Evolutionary conservation across 2,888 invertebrate species (phyloP), one percentile per base, ranked within the genome.

Genomic region (Ophion slaviceki): DNA sequence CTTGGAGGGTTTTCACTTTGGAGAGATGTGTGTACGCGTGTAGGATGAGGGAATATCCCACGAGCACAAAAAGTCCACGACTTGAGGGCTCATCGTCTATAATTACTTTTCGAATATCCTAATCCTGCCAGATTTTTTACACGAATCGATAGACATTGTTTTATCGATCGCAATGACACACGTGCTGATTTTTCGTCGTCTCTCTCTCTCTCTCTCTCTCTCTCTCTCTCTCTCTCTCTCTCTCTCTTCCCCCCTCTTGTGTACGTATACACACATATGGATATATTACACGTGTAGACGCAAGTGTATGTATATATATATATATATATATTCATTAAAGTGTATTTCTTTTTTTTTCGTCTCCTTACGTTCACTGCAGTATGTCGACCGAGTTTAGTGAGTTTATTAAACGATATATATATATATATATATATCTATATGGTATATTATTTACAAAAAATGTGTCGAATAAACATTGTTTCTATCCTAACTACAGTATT

Each of bases 401-500:
- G 80, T 84, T 82, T 87, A 88, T 88, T 88, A 76, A 80, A 87
- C 85, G 84, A 62, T 87, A 82, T 53, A 53, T 53, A 53, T 53
- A 14, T 53, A 14, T 53, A 53, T 53, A 11, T 17, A 53, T 53
- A 17, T 14, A 17, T 14, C 5, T 14, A 53, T 53, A 14, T 53
- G 11, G 14, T 14, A 17, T 17, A 17, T 17, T 53, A 53, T 53
- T 53, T 53, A 53, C 17, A 92, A 91, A 90, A 61, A 90, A 91
- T 79, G 83, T 91, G 90, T 92, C 90, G 91, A 91, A 90, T 91
- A 92, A 91, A 92, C 90, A 91, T 66, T 91, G 88, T 86, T 87
- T 88, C 91, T 92, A 92, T 90, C 91, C 91, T 93, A 92, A 92
- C 92, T 92, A 92, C 90, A 89, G 90, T 45, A 59, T 68, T 40